Evolutionary conservation across 2,888 invertebrate genomes (phyloP).

Genomic region (Acrocyrtus sp.): DNA sequence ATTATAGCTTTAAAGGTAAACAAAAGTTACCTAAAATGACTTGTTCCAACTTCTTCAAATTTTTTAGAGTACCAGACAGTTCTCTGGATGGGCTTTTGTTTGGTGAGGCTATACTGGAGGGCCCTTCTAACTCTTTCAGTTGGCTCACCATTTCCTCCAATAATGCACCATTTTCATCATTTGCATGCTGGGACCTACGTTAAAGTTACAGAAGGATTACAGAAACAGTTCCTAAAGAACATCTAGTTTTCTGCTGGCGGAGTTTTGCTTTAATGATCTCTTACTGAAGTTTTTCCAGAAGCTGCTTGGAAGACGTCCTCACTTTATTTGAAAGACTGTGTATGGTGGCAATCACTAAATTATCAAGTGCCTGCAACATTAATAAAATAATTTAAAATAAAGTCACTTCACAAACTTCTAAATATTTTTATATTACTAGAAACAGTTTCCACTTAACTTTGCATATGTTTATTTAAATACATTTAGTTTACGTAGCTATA

Average conservation of each 20-base stretch:
- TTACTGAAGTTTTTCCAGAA: constrained; percentile 69
- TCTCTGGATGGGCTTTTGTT: constrained; percentile 67
- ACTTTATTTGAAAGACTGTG: constrained; percentile 70
- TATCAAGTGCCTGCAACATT: constrained; percentile 68
- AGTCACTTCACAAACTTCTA: too few species aligned
- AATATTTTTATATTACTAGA: too few species aligned
- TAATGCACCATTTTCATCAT: constrained; percentile 64
- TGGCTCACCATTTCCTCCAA: constrained; percentile 65
- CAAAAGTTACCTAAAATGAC: constrained; percentile 67
- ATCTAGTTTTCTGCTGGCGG: too few species aligned
- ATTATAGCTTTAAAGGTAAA: not conserved
- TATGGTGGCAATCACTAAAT: constrained; percentile 69
- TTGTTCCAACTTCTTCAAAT: constrained; percentile 69
- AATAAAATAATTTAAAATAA: too few species aligned
- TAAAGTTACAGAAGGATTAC: too few species aligned
- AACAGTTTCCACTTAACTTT: too few species aligned
- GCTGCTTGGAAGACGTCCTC: constrained; percentile 67
- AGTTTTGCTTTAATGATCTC: constrained; percentile 41
- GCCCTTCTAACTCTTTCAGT: constrained; percentile 62
- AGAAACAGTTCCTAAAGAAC: too few species aligned
- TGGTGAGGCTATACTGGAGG: constrained; percentile 59
- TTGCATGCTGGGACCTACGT: constrained; percentile 64
- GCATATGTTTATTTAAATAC: too few species aligned
- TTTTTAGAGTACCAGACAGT: constrained; percentile 69
- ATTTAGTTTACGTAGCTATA: too few species aligned